Base-by-base conservation (phyloP, 1,140 invertebrate species). In the Bombus soroeensis region DNA sequence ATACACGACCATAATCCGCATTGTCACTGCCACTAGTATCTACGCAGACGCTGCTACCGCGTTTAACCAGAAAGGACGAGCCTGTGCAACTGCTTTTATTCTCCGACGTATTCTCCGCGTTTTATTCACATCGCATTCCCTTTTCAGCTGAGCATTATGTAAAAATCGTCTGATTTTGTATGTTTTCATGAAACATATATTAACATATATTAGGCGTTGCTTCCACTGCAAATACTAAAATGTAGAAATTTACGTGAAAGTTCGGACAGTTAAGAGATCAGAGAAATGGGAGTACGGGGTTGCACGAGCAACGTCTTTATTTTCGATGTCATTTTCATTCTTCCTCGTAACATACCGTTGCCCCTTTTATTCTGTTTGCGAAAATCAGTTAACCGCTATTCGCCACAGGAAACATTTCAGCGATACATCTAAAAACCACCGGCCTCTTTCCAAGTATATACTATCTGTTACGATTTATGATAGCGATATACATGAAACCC, bases 11-110 rank as follows among this genome's bases (percentile, higher is more conserved):
- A 57, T 32, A 25, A 83, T 68, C 34, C 66, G 22, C 37, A 59
- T 79, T 62, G 47, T 62, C 43, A 37, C 41, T n/a, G 43, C 62
- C 62, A 77, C 76, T 77, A 83, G 62, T 39, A 53, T 53, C 18
- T 22, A 68, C 73, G 43, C 39, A 39, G n/a, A 41, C 53, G 66
- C 32, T 68, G 59, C 9, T 39, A 34, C 41, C 25, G 28, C 66
- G 76, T 80, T 71, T 32, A 75, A 62, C 39, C 4, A 25, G 34
- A 18, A 22, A 41, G 66, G n/a, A 37, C 66, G 53, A 39, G 28
- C 39, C n/a, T 73, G 71, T 70, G 66, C 59, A 66, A 37, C 22
- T n/a, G 53, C 39, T n/a, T 80, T 57, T n/a, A 62, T 84, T 71
- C 64, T 32, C 64, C 43, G 73, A 10, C 13, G 66, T 76, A 57